Evolutionary conservation across 2,888 invertebrate genomes (phyloP).

Genomic region (Torymus aiolomorphi): DNA sequence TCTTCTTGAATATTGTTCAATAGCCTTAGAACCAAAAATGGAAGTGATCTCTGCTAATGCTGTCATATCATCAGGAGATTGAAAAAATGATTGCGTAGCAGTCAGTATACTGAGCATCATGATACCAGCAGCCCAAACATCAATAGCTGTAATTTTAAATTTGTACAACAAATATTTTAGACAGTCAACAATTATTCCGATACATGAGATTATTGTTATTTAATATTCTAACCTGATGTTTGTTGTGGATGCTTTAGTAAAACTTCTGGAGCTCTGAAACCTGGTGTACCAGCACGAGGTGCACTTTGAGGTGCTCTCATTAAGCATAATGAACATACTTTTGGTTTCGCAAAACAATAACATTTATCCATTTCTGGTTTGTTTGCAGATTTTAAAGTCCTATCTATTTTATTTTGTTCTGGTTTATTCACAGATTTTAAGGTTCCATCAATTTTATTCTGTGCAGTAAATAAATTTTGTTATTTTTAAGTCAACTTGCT

Average conservation of each 20-base stretch:
- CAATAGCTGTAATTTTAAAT: constrained; percentile 80
- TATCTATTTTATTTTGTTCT: constrained; percentile 54
- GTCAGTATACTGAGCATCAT: constrained; percentile 87
- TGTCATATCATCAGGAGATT: constrained; percentile 86
- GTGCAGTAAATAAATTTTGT: not conserved
- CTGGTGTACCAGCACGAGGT: constrained; percentile 91
- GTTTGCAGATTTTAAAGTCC: constrained; percentile 57
- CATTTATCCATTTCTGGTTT: constrained; percentile 76
- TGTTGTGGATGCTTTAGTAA: constrained; percentile 87
- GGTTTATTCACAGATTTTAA: constrained; percentile 61
- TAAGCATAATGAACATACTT: constrained; percentile 83
- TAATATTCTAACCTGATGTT: constrained; percentile 80
- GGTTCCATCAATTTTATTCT: constrained; percentile 47
- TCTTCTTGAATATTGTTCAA: constrained; percentile 82
- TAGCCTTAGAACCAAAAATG: constrained; percentile 84
- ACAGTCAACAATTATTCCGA: too few species aligned
- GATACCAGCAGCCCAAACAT: constrained; percentile 93
- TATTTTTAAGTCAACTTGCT: constrained; percentile 9
- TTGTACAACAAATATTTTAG: not conserved
- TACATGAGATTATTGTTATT: not conserved
- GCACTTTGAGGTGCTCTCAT: constrained; percentile 82
- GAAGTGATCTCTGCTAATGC: constrained; percentile 90
- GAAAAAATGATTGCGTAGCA: constrained; percentile 89
- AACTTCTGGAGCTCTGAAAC: constrained; percentile 92
- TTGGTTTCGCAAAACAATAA: constrained; percentile 82